Evolutionary conservation across 2,797 vertebrate genomes (phyloP), one percentile per base, ranked within the genome.

Genomic region (Falco rusticolus): DNA sequence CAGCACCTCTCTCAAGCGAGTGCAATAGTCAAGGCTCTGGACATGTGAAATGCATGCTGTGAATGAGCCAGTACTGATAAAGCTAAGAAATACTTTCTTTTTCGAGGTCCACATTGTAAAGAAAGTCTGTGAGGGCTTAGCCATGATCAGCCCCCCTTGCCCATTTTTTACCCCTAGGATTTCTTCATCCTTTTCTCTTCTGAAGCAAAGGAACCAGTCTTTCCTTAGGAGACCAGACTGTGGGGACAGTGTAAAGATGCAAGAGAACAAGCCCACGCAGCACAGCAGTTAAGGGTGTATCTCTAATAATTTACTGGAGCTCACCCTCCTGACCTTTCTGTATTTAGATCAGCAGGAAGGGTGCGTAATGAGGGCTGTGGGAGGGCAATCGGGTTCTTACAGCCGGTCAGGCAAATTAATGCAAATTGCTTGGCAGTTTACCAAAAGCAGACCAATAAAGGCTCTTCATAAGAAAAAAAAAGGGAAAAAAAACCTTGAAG

Each of bases 381-480:
- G 85, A 96, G 65, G 83, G 93, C 92, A 81, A 28, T 28, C 0
- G 25, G 33, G 65, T 79, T 90, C 93, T 78, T 90, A 79, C 80
- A 84, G 90, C 93, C 84, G 93, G 93, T 69, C 95, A 92, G 81
- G 92, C 54, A 2, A 94, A 93, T 79, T 72, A 84, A 78, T 76
- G 84, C 0, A 6, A 84, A 89, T 88, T 90, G 60, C 93, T 87
- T 96, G 93, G 92, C 91, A 50, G 77, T 34, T 92, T 61, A 79
- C 84, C 89, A 85, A 54, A 72, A 75, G 43, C 70, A 84, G 70
- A 57, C 54, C 93, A 72, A 63, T 50, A 54, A 90, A 21, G 39
- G 54, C 43, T 76, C 80, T 91, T 87, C 72, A 43, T 15, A 21
- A 70, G 39, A 3, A 54, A 69, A 87, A 84, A 37, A 79, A 1